Evolutionary conservation across 2,797 vertebrate species (phyloP).

Genomic region (Geotria australis): DNA sequence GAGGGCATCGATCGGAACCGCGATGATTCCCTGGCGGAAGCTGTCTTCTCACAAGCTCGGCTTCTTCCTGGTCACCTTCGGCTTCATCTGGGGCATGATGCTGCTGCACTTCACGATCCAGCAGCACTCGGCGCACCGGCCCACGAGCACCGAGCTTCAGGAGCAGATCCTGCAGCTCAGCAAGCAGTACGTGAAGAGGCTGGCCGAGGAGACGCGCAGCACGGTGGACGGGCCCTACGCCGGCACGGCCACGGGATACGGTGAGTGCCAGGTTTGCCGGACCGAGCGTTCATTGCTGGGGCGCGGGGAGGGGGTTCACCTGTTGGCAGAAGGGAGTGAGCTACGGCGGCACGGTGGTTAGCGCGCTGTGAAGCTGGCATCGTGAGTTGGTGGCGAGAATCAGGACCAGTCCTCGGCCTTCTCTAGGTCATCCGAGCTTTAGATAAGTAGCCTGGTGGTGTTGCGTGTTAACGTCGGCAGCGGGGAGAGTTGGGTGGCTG

Average conservation of each 20-base stretch:
- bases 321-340: too few relatives aligned
- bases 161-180: constrained; percentile 96
- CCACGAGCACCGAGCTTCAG: constrained; percentile 68
- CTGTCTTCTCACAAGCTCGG: constrained; percentile 95
- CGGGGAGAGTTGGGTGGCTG: too few relatives aligned
- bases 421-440: too few relatives aligned
- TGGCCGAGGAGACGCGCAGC: constrained; percentile 84
- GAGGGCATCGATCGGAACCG: too few relatives aligned
- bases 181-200: constrained; percentile 85
- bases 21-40: constrained; percentile 27
- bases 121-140: constrained; percentile 50
- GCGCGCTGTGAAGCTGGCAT: too few relatives aligned
- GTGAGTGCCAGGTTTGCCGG: constrained; percentile 17
- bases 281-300: too few relatives aligned
- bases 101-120: constrained; percentile 96
- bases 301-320: too few relatives aligned
- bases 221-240: constrained; percentile 90
- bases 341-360: too few relatives aligned
- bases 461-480: too few relatives aligned
- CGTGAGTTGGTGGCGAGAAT: too few relatives aligned
- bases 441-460: too few relatives aligned
- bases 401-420: too few relatives aligned
- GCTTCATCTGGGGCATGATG: constrained; percentile 99
- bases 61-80: constrained; percentile 90
- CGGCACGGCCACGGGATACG: constrained; percentile 88